Percentiles rank a stretch among this genome's conserved stretches.
phyloP scores from a whole-genome alignment of 1,140 invertebrate genomes.

The Drosophila bifasciata region DNA sequence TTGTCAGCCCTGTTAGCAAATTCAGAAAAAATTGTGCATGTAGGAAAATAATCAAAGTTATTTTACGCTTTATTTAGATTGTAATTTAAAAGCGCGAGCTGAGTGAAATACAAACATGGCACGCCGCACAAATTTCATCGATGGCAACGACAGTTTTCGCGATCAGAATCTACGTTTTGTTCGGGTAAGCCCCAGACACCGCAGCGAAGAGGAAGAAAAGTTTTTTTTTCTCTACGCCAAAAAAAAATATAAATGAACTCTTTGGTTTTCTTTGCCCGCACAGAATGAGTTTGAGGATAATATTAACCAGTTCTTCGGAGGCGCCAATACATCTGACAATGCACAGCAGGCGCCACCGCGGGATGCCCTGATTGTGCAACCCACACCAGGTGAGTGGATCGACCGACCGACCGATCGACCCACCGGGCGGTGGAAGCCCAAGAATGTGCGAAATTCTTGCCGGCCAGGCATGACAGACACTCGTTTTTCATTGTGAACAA shows the following conservation, averaged over 20 bases:
- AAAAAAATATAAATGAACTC: slow-evolving; percentile 1
- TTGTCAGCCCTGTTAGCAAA: slow-evolving; percentile 13
- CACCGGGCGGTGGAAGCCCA: too few relatives aligned
- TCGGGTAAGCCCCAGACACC: slow-evolving; percentile 67
- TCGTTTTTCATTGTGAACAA: slow-evolving; percentile 10
- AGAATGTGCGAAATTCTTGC: slow-evolving; percentile 20
- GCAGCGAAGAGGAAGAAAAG: not conserved
- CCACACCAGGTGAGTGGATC: slow-evolving; percentile 71
- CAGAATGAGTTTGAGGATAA: slow-evolving; percentile 83
- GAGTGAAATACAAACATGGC: slow-evolving; percentile 43
- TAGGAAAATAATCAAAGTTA: slow-evolving; percentile 4
- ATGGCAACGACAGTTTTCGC: slow-evolving; percentile 77
- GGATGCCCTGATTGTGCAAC: slow-evolving; percentile 73
- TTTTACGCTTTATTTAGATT: not conserved
- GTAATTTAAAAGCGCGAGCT: slow-evolving; percentile 1
- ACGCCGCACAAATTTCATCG: slow-evolving; percentile 67
- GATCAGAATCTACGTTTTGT: slow-evolving; percentile 84
- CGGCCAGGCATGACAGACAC: slow-evolving; percentile 17
- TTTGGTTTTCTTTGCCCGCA: slow-evolving; percentile 3
- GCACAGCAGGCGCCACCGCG: slow-evolving; percentile 48
- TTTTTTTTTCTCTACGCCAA: not conserved
- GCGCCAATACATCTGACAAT: slow-evolving; percentile 5
- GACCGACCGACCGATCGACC: not conserved
- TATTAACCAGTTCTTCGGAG: slow-evolving; percentile 73
- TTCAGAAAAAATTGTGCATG: slow-evolving; percentile 1